These are phyloP conservation scores for Pelecanoides urinatrix DNA, from an alignment of 2,113 vertebrate genomes.

Conservation along the genomic window DNA sequence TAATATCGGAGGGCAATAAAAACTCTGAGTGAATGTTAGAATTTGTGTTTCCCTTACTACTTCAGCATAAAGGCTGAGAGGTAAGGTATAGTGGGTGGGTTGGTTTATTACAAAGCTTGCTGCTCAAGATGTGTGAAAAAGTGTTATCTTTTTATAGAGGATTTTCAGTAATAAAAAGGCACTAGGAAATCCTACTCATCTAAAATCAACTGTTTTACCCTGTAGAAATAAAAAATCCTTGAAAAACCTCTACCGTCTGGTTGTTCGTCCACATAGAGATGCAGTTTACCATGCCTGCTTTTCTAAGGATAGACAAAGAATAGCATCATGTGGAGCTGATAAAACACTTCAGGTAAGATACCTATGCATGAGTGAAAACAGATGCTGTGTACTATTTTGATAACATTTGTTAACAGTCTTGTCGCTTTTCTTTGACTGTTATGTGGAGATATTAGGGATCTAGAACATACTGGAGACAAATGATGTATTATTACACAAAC, in stretches of 20 bases:
- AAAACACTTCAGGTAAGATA: slow-evolving; percentile 86
- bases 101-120: not conserved
- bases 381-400: not conserved
- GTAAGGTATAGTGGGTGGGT: not conserved
- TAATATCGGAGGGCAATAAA: not conserved
- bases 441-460: not conserved
- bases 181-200: not conserved
- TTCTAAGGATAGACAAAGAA: slow-evolving; percentile 86
- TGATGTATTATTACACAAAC: not conserved
- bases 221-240: slow-evolving; percentile 86
- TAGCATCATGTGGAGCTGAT: slow-evolving; percentile 91
- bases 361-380: not conserved
- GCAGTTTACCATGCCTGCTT: slow-evolving; percentile 91
- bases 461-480: not conserved
- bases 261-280: slow-evolving; percentile 90
- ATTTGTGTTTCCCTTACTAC: not conserved
- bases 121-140: not conserved
- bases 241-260: slow-evolving; percentile 86
- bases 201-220: not conserved
- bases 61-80: not conserved
- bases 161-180: not conserved
- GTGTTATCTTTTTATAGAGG: not conserved
- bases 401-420: not conserved
- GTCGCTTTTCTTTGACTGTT: not conserved
- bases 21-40: not conserved